A percentile compares a stretch with the other conserved stretches of the same genome.
These are phyloP conservation scores for Chloroceryle aenea DNA, from an alignment of 2,113 vertebrate genomes.

Conservation along the genomic window DNA sequence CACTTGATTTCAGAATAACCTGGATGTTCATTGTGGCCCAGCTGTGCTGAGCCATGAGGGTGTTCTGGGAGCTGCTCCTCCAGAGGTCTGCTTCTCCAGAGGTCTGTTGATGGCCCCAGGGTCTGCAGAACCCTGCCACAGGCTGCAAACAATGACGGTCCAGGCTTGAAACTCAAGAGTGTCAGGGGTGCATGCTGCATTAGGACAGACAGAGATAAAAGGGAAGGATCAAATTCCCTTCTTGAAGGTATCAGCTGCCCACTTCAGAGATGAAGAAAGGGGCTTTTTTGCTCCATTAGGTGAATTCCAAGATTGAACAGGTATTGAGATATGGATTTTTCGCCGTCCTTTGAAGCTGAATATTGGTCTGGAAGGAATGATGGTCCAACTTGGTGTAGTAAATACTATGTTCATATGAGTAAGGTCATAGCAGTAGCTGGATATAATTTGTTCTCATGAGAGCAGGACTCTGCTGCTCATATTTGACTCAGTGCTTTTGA, in stretches of 20 bases:
- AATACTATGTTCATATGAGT: background rate
- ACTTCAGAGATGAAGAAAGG: background rate
- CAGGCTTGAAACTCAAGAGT: background rate
- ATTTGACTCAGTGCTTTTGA: background rate
- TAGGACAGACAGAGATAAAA: background rate
- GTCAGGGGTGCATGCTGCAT: background rate
- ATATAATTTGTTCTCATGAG: slow-evolving; percentile 40
- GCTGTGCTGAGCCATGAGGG: background rate
- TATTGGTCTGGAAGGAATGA: background rate
- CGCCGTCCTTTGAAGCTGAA: background rate
- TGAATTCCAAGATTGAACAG: background rate
- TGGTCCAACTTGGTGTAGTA: background rate
- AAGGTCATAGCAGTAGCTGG: background rate
- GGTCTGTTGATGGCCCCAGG: background rate
- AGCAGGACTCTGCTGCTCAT: background rate
- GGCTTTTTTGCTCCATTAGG: background rate
- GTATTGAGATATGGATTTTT: background rate
- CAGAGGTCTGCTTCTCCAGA: background rate
- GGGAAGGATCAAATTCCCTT: background rate
- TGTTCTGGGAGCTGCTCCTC: background rate
- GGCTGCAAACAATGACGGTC: background rate
- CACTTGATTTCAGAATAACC: background rate
- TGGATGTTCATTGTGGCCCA: background rate
- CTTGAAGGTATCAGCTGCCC: background rate
- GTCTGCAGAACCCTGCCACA: background rate